Conservation (phyloP, 1,140 invertebrate genomes). For the Mya arenaria region DNA sequence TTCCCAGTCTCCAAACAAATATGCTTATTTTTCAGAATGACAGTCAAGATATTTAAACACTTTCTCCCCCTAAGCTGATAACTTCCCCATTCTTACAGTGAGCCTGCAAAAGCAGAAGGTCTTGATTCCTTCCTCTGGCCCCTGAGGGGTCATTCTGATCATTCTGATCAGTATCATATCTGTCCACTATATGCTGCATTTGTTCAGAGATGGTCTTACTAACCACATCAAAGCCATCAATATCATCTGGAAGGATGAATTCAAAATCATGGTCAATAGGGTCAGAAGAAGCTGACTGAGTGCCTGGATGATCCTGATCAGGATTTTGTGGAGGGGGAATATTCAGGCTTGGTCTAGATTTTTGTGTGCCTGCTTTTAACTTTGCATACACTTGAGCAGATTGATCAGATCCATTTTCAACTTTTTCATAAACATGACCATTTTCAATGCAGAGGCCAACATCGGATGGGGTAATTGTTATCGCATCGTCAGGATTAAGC, state of each 20-base stretch:
- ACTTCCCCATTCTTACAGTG: constrained; percentile 11
- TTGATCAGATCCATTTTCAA: too few relatives aligned
- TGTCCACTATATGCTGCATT: constrained; percentile 31
- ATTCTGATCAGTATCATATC: constrained; percentile 13
- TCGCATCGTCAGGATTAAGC: neutral
- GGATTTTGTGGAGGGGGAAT: neutral
- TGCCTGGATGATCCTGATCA: neutral
- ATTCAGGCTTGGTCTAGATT: neutral
- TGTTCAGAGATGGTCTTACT: constrained; percentile 47
- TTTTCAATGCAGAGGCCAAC: neutral
- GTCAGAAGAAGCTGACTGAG: neutral
- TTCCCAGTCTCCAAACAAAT: too few relatives aligned
- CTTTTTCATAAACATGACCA: too few relatives aligned
- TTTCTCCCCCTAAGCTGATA: constrained; percentile 42
- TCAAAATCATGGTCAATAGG: constrained; percentile 2
- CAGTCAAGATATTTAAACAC: too few relatives aligned
- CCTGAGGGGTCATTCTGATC: neutral
- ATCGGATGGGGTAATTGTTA: neutral
- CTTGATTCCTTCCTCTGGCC: neutral
- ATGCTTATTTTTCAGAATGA: too few relatives aligned
- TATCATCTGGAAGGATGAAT: constrained; percentile 44
- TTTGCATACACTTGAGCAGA: too few relatives aligned
- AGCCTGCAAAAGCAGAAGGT: constrained; percentile 15
- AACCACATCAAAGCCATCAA: constrained; percentile 37
- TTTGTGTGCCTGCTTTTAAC: neutral